Conservation (phyloP, 92 coral and sea anemone genomes). For the Chrysogorgia sp. region DNA sequence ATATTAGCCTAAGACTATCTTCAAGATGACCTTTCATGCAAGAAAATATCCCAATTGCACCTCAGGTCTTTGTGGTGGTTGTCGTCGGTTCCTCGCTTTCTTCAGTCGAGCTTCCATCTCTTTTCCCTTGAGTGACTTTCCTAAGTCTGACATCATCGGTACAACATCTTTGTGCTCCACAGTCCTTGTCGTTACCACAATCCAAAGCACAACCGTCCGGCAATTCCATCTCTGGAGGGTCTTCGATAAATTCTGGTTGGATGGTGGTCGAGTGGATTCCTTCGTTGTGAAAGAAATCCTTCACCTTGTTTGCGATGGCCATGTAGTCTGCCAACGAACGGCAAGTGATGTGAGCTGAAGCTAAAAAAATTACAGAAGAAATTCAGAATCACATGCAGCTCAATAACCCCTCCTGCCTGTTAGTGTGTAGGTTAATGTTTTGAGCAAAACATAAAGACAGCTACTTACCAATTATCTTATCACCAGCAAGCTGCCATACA, state of each 20-base stretch:
- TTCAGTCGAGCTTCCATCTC: background rate
- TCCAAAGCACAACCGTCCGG: conserved; percentile 76
- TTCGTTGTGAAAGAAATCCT: conserved; percentile 93
- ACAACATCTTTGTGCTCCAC: conserved; percentile 95
- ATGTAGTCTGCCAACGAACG: conserved; percentile 95
- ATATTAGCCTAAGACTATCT: no score
- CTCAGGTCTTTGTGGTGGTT: no score
- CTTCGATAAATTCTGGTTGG: conserved; percentile 92
- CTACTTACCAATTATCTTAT: conserved; percentile 88
- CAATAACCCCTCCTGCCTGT: background rate
- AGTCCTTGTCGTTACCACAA: conserved; percentile 80
- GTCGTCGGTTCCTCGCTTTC: background rate
- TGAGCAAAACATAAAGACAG: background rate
- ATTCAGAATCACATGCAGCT: background rate
- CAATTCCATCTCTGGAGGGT: conserved; percentile 26
- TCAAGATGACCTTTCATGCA: no score
- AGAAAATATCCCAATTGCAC: no score
- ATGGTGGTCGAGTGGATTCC: conserved; percentile 99
- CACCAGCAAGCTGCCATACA: conserved; percentile 99
- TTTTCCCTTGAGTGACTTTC: background rate
- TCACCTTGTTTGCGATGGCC: conserved; percentile 90
- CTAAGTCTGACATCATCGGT: conserved; percentile 57
- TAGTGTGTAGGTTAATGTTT: background rate
- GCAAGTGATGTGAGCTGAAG: conserved; percentile 94
- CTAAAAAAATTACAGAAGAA: conserved; percentile 47